Base-by-base conservation (phyloP, 2,888 invertebrate genomes). In the Nomada ruficornis region DNA sequence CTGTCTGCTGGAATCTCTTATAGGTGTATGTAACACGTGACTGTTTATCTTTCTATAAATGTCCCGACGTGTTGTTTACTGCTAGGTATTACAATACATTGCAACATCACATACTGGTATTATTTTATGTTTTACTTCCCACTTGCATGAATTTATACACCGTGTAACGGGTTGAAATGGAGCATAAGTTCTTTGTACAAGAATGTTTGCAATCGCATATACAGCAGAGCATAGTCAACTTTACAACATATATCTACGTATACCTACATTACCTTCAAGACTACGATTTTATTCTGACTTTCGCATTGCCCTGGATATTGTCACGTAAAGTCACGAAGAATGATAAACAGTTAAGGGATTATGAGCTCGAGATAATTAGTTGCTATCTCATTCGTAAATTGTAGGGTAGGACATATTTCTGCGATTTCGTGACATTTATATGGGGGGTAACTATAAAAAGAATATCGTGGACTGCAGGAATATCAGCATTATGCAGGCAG, bases 401-500 rank as follows among this genome's bases (percentile, higher is more conserved):
- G 20, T 20, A n/a, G 20, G 59, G 52, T 7, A 36, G 23, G 23
- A 23, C 7, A 59, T 47, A 54, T 57, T 47, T 62, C 36, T 23
- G 18, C 42, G 68, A 63, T 50, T 57, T 18, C 20, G 18, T 20
- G 13, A n/a, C 50, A 68, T 52, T 55, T 47, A 47, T 47, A 47
- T 47, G 23, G 15, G 18, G 36, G 26, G 64, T 42, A 67, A 18
- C 60, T 29, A 52, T 60, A 20, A 55, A 29, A 52, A 36, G 60
- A 70, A 69, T 10, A 80, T 70, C 63, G 65, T 47, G 47, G 70
- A 62, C 71, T 77, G 79, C 67, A 88, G 82, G 81, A 86, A 87
- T 89, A 90, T 90, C 87, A 86, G 87, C 83, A 83, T 77, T 80
- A 80, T 87, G 81, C 78, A 83, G 85, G 77, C 82, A 77, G 57